A percentile compares a stretch with the other conserved stretches of the same genome.
These are phyloP conservation scores for Callyntrura sp. DNA, from an alignment of 2,888 invertebrate species.

Conservation along the genomic window DNA sequence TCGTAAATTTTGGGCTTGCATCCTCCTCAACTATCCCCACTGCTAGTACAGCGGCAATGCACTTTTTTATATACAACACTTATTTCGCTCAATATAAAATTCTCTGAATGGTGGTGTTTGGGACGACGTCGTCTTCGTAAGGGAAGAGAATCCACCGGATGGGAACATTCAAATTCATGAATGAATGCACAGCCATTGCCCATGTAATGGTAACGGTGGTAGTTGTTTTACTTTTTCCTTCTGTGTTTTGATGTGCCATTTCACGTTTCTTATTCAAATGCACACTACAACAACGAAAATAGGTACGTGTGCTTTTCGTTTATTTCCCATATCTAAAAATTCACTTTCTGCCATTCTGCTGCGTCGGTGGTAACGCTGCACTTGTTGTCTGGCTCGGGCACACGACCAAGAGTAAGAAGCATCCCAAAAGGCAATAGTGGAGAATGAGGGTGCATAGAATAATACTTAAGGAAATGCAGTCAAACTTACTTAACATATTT, in stretches of 20 bases:
- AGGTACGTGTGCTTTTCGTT: background rate
- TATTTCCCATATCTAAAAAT: constrained; percentile 14
- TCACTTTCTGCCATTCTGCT: background rate
- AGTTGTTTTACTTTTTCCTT: constrained; percentile 52
- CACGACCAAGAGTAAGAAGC: background rate
- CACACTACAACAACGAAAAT: background rate
- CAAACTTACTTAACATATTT: constrained; percentile 47
- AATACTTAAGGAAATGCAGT: constrained; percentile 66
- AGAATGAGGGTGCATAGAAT: constrained; percentile 68
- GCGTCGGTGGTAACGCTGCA: too few species aligned
- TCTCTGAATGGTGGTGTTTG: constrained; percentile 37
- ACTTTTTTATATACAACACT: constrained; percentile 16
- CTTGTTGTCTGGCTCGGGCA: too few species aligned
- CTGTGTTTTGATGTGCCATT: constrained; percentile 50
- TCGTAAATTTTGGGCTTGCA: constrained; percentile 59
- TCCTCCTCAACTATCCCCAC: too few species aligned
- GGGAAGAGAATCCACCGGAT: constrained; percentile 26
- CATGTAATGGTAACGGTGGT: constrained; percentile 65
- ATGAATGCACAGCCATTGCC: constrained; percentile 67
- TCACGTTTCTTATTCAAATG: constrained; percentile 24
- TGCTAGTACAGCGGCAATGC: background rate
- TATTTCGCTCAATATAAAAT: constrained; percentile 55
- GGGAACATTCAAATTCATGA: constrained; percentile 72
- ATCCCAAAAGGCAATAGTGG: constrained; percentile 1
- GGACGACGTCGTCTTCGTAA: too few species aligned